Conservation (phyloP, 2,888 invertebrate species). For the Synergus itoensis region DNA sequence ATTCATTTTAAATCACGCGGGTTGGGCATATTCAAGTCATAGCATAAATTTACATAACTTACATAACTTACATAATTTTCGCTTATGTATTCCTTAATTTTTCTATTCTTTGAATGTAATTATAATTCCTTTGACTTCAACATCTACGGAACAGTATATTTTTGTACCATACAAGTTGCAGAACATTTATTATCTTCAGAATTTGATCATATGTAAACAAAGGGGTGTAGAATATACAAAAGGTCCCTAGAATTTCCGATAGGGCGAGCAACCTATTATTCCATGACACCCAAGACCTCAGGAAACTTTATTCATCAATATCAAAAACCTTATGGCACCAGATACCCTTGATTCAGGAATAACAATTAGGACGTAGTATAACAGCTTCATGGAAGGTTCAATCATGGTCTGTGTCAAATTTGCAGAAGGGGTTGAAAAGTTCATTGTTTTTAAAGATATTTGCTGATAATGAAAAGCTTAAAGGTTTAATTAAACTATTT, state of each 20-base stretch:
- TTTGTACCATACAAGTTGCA: neutral
- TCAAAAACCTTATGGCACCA: conserved; percentile 53
- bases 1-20: too few species aligned
- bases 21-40: too few species aligned
- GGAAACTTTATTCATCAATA: conserved; percentile 61
- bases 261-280: neutral
- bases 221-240: conserved; percentile 8
- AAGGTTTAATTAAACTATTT: too few species aligned
- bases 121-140: too few species aligned
- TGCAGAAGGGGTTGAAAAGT: neutral
- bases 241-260: neutral
- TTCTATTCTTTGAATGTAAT: too few species aligned
- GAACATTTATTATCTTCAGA: neutral
- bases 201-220: neutral
- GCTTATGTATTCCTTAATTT: too few species aligned
- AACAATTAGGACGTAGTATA: neutral
- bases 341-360: conserved; percentile 1
- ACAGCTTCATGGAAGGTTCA: neutral
- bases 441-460: neutral
- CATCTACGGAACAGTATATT: neutral
- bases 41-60: too few species aligned
- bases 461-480: too few species aligned
- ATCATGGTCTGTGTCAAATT: neutral
- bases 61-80: too few species aligned
- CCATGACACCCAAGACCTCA: conserved; percentile 45